These are phyloP conservation scores for Redunca redunca DNA, from an alignment of 2,113 vertebrate genomes.

Conservation along the genomic window DNA sequence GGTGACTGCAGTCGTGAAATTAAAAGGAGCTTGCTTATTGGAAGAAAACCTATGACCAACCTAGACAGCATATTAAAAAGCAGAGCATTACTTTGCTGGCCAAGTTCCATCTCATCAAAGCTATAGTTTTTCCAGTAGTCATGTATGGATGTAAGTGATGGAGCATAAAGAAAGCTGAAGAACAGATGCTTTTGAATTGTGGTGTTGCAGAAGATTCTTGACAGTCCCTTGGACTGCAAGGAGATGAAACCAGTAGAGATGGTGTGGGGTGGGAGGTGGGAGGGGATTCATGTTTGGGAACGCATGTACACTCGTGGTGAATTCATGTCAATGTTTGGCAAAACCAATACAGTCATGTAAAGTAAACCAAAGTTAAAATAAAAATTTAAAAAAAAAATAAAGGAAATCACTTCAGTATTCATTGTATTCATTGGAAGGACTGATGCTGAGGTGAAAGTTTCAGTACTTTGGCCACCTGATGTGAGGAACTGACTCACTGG, in stretches of 20 bases:
- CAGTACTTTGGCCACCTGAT: background rate
- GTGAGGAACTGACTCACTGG: background rate
- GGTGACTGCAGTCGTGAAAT: background rate
- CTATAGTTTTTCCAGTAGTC: background rate
- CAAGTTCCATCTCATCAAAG: background rate
- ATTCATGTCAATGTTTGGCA: too few relatives aligned
- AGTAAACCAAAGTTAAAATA: too few relatives aligned
- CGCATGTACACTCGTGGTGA: too few relatives aligned
- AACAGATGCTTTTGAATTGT: background rate
- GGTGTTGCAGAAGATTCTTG: background rate
- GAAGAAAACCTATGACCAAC: background rate
- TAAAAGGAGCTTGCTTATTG: background rate
- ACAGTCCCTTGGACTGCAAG: background rate
- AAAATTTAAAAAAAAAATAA: background rate
- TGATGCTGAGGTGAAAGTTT: background rate
- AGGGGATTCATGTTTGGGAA: too few relatives aligned
- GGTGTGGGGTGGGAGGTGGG: too few relatives aligned
- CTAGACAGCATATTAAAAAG: background rate
- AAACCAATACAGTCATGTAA: too few relatives aligned
- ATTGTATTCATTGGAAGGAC: background rate
- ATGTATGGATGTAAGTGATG: background rate
- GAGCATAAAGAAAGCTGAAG: background rate
- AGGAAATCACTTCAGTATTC: background rate
- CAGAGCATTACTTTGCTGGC: background rate
- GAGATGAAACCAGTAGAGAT: background rate